phyloP scores from a whole-genome alignment of 2,888 invertebrate genomes.

The Prostheceraeus crozeri region DNA sequence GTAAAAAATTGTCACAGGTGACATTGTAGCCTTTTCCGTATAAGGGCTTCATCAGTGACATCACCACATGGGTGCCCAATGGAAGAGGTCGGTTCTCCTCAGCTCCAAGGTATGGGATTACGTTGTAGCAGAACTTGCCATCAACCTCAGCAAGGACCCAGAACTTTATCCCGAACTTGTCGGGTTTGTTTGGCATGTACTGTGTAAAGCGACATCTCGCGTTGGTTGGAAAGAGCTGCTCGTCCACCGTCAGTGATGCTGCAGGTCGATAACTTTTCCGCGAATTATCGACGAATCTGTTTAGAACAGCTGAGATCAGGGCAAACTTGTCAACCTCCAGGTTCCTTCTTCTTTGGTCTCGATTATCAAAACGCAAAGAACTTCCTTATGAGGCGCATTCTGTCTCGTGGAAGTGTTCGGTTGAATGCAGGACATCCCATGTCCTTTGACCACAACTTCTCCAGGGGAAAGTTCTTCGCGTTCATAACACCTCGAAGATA shows the following conservation, averaged over 20 bases:
- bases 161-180: conserved; percentile 23
- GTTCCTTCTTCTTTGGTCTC: background rate
- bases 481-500: conserved; percentile 23
- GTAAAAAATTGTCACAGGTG: conserved; percentile 19
- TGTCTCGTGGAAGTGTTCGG: conserved; percentile 4
- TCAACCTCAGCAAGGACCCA: conserved; percentile 18
- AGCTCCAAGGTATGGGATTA: conserved; percentile 13
- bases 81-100: conserved; percentile 12
- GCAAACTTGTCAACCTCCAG: conserved; percentile 12
- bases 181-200: conserved; percentile 17
- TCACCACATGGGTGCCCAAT: conserved; percentile 16
- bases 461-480: conserved; percentile 18
- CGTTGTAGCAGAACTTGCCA: conserved; percentile 14
- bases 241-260: conserved; percentile 13
- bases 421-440: conserved; percentile 4
- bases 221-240: conserved; percentile 19
- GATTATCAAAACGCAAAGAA: conserved; percentile 1
- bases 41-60: conserved; percentile 13
- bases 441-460: conserved; percentile 3
- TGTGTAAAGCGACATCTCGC: conserved; percentile 23
- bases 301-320: background rate
- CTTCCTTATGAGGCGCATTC: conserved; percentile 8
- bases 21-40: conserved; percentile 18
- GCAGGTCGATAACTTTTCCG: conserved; percentile 7
- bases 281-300: conserved; percentile 17